phyloP scores from a whole-genome alignment of 2,888 invertebrate species.

The Gibbula magus region DNA sequence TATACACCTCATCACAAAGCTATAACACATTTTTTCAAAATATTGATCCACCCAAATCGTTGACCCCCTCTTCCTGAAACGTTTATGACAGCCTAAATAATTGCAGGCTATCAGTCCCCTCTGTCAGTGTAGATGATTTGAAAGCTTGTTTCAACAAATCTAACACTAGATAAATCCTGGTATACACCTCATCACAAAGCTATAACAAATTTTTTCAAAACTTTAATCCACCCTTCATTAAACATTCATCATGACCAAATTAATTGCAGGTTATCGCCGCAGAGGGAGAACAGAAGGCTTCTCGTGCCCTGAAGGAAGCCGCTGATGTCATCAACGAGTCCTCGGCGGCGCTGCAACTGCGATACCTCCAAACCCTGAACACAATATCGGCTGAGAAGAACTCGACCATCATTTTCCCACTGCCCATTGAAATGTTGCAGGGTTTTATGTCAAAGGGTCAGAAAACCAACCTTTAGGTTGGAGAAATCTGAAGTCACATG shows the following conservation, averaged over 20 bases:
- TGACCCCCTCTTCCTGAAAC: too few relatives aligned
- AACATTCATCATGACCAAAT: not conserved
- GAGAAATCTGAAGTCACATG: not conserved
- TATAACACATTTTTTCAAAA: too few relatives aligned
- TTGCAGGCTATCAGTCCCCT: too few relatives aligned
- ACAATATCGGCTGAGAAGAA: constrained; percentile 98
- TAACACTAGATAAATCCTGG: too few relatives aligned
- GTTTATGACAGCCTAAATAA: too few relatives aligned
- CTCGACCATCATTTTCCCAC: constrained; percentile 96
- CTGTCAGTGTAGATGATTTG: too few relatives aligned
- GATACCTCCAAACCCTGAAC: constrained; percentile 95
- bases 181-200: too few relatives aligned
- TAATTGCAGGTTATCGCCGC: constrained; percentile 89
- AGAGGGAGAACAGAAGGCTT: constrained; percentile 97
- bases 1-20: too few relatives aligned
- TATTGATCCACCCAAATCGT: too few relatives aligned
- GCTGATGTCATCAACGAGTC: constrained; percentile 96
- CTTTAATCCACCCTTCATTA: too few relatives aligned
- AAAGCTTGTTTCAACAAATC: too few relatives aligned
- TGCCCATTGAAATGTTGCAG: constrained; percentile 86
- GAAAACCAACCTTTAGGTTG: constrained; percentile 3
- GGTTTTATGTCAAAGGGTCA: not conserved
- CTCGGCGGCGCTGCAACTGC: constrained; percentile 93
- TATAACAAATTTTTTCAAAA: too few relatives aligned
- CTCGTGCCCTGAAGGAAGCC: constrained; percentile 93